Percentiles rank a stretch among this genome's conserved stretches.
phyloP scores from a whole-genome alignment of 2,113 vertebrate genomes.

The Phyllopteryx taeniolatus region DNA sequence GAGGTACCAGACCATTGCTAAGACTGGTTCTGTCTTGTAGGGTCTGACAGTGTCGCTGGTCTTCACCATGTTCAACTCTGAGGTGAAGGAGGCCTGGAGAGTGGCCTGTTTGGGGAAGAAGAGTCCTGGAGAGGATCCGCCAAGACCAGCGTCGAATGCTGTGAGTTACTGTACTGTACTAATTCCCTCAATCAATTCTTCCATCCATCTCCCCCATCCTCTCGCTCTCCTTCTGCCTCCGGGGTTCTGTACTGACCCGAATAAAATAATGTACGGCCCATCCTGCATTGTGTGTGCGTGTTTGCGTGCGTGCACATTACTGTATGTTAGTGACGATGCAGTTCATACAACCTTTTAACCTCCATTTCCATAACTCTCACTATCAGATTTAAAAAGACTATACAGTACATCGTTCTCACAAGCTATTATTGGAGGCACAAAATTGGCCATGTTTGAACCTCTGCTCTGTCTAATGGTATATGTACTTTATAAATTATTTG shows the following conservation, averaged over 20 bases:
- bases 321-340: not conserved
- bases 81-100: constrained; percentile 89
- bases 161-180: constrained; percentile 50
- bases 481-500: not conserved
- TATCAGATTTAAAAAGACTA: constrained; percentile 17
- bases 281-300: constrained; percentile 12
- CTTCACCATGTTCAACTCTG: constrained; percentile 89
- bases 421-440: constrained; percentile 30
- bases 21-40: constrained; percentile 57
- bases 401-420: not conserved
- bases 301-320: constrained; percentile 3
- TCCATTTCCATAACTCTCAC: constrained; percentile 19
- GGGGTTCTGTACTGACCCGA: constrained; percentile 52
- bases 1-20: not conserved
- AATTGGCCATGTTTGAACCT: not conserved
- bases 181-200: constrained; percentile 34
- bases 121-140: constrained; percentile 80
- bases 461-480: not conserved
- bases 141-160: constrained; percentile 76
- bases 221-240: constrained; percentile 34
- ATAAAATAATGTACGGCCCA: constrained; percentile 39
- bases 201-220: constrained; percentile 42
- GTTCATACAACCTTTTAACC: constrained; percentile 29
- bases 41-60: constrained; percentile 85
- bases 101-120: constrained; percentile 86